phyloP scores from a whole-genome alignment of 1,140 invertebrate species.

The Drosophila parvula region DNA sequence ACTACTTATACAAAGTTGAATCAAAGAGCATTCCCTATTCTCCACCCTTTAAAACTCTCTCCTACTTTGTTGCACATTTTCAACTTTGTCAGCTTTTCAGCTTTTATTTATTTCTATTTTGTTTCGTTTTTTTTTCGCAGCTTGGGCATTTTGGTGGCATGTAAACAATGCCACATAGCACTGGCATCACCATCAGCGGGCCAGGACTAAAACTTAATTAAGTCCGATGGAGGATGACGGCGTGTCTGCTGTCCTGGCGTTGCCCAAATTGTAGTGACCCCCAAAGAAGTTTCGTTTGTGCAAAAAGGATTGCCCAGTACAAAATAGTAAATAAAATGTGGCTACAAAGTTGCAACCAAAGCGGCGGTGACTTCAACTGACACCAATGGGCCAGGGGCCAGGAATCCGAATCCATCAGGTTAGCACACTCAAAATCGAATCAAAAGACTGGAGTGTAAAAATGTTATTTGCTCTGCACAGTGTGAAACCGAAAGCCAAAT shows the following conservation, averaged over 20 bases:
- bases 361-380: conserved; percentile 22
- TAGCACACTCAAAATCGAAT: conserved; percentile 71
- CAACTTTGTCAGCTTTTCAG: conserved; percentile 11
- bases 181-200: conserved; percentile 4
- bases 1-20: no score
- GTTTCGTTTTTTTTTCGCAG: conserved; percentile 30
- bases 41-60: background rate
- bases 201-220: conserved; percentile 70
- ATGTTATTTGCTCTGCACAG: conserved; percentile 58
- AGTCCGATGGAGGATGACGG: conserved; percentile 31
- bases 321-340: conserved; percentile 26
- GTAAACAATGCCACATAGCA: conserved; percentile 50
- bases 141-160: conserved; percentile 36
- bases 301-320: conserved; percentile 20
- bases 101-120: conserved; percentile 50
- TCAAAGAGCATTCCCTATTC: background rate
- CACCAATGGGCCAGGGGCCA: background rate
- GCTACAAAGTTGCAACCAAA: conserved; percentile 40
- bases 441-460: conserved; percentile 62
- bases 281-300: conserved; percentile 6
- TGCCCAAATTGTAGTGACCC: conserved; percentile 33
- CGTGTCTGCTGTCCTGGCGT: no score
- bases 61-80: conserved; percentile 14
- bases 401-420: conserved; percentile 31
- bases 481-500: conserved; percentile 57